Evolutionary conservation across 2,797 vertebrate genomes (phyloP).

Genomic region (Sebastes taczanowskii): DNA sequence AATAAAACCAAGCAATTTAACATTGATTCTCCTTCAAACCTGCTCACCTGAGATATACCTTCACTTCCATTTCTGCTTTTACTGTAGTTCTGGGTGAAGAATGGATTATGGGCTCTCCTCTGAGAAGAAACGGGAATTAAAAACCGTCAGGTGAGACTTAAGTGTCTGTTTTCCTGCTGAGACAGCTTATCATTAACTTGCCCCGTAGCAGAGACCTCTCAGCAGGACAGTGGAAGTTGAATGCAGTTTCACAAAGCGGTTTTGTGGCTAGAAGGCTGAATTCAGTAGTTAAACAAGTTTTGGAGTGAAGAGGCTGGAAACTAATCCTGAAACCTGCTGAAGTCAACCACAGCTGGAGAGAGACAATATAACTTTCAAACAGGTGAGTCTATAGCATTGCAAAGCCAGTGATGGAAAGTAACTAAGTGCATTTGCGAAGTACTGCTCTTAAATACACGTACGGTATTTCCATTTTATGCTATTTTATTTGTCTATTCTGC

Average conservation of each 20-base stretch:
- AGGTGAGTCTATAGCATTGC: constrained; percentile 12
- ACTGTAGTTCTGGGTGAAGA: background rate
- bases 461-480: background rate
- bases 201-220: background rate
- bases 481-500: background rate
- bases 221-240: background rate
- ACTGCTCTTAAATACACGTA: background rate
- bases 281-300: background rate
- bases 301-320: background rate
- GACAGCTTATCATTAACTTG: background rate
- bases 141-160: background rate
- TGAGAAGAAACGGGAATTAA: background rate
- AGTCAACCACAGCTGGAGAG: background rate
- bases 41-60: background rate
- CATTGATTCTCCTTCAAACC: background rate
- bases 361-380: background rate
- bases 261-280: background rate
- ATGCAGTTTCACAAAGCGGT: background rate
- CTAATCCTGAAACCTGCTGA: background rate
- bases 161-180: background rate
- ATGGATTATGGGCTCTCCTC: constrained; percentile 5
- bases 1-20: background rate
- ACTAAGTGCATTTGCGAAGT: background rate
- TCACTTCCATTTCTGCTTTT: background rate
- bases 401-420: background rate